Evolutionary conservation across 2,797 vertebrate genomes (phyloP).

Genomic region (Tauraco hartlaubi): DNA sequence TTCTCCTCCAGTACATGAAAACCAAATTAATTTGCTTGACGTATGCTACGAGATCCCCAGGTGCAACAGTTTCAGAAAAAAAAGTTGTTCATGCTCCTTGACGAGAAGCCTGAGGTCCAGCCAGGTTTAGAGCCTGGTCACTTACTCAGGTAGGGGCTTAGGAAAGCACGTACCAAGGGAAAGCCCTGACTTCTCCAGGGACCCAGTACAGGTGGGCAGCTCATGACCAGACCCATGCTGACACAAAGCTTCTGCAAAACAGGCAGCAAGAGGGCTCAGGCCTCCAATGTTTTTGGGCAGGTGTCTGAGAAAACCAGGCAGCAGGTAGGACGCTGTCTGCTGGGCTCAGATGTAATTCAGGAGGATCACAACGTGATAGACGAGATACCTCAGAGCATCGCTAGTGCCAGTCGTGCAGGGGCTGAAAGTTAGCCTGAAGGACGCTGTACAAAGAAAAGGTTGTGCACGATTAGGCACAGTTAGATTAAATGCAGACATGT

Average conservation of each 20-base stretch:
- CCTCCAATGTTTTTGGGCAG: background rate
- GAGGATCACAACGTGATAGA: background rate
- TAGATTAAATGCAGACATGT: background rate
- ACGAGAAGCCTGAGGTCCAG: background rate
- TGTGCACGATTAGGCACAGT: background rate
- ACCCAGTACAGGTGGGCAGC: background rate
- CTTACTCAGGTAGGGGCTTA: too few relatives aligned
- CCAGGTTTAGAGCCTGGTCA: background rate
- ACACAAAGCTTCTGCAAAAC: background rate
- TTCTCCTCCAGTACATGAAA: background rate
- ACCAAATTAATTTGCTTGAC: background rate
- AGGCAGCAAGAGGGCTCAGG: background rate
- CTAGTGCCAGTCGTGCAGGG: background rate
- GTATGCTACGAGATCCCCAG: accelerated
- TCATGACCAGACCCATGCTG: background rate
- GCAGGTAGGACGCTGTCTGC: background rate
- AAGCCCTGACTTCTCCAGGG: background rate
- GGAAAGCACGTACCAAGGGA: background rate
- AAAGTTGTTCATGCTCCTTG: background rate
- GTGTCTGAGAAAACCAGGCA: background rate
- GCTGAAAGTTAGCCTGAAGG: background rate
- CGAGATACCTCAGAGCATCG: background rate
- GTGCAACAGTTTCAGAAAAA: background rate
- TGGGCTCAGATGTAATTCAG: background rate
- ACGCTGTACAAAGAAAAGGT: background rate